phyloP scores from a whole-genome alignment of 2,797 vertebrate species.

The Arrhamphus sclerolepis region DNA sequence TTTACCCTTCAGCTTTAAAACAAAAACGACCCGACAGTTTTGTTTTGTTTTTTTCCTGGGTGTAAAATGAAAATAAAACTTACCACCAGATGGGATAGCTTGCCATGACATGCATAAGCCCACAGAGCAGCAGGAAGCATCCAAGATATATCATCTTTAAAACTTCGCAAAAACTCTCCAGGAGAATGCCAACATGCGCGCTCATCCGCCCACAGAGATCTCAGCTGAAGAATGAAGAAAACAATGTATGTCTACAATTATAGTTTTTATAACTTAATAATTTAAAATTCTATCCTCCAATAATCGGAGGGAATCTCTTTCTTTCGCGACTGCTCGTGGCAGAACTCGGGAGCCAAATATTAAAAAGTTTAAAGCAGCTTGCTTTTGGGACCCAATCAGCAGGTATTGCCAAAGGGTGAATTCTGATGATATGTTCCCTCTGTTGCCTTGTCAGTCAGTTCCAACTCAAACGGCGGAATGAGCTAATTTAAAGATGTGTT shows the following conservation, averaged over 20 bases:
- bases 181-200: slow-evolving; percentile 68
- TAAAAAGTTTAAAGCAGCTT: slow-evolving; percentile 84
- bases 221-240: slow-evolving; percentile 30
- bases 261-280: slow-evolving; percentile 11
- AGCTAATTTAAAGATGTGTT: slow-evolving; percentile 87
- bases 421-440: slow-evolving; percentile 83
- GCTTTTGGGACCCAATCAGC: slow-evolving; percentile 85
- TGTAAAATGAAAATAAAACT: slow-evolving; percentile 80
- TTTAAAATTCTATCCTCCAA: slow-evolving; percentile 39
- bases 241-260: slow-evolving; percentile 11
- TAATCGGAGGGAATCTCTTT: slow-evolving; percentile 52
- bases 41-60: slow-evolving; percentile 1
- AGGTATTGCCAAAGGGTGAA: slow-evolving; percentile 88
- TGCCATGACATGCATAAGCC: slow-evolving; percentile 88
- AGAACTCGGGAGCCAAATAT: slow-evolving; percentile 80
- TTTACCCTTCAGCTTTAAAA: neutral
- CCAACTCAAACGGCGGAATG: slow-evolving; percentile 80
- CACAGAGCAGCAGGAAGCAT: slow-evolving; percentile 92
- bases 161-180: slow-evolving; percentile 75
- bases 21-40: slow-evolving; percentile 3
- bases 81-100: slow-evolving; percentile 99
- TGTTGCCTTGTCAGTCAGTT: slow-evolving; percentile 69
- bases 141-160: slow-evolving; percentile 90
- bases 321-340: slow-evolving; percentile 79
- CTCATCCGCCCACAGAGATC: slow-evolving; percentile 69